Evolutionary conservation across 2,888 invertebrate genomes (phyloP).

Genomic region (Philaethria dido): DNA sequence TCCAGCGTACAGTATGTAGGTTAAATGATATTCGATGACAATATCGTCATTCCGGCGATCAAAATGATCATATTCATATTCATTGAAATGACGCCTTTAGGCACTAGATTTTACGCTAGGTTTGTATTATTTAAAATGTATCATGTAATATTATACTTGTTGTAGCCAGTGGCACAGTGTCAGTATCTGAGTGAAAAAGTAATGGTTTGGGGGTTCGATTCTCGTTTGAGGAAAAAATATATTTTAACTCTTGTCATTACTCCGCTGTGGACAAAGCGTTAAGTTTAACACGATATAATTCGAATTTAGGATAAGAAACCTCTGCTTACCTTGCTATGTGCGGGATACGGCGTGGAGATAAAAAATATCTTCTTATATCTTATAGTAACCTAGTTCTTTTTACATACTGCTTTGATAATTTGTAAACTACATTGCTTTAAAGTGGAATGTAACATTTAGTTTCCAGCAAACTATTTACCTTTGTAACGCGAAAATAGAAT

Average conservation of each 20-base stretch:
- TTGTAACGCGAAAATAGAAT: not conserved
- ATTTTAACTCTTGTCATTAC: no score
- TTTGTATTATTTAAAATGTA: not conserved
- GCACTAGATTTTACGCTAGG: not conserved
- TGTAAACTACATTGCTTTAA: not conserved
- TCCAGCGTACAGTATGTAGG: not conserved
- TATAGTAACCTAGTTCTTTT: not conserved
- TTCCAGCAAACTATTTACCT: not conserved
- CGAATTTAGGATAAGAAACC: no score
- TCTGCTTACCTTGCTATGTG: no score
- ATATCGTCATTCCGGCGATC: slow-evolving; percentile 1
- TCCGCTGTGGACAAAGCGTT: no score
- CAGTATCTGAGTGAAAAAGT: no score
- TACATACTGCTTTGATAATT: not conserved
- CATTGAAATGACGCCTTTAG: not conserved
- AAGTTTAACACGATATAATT: no score
- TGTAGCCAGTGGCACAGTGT: no score
- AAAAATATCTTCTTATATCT: not conserved
- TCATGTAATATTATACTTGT: no score
- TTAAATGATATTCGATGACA: slow-evolving; percentile 18
- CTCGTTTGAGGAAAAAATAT: no score
- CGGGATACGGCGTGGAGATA: no score
- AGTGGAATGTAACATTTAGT: not conserved
- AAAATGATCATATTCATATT: not conserved
- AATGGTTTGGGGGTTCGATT: no score